phyloP scores from a whole-genome alignment of 2,113 vertebrate genomes.

The Struthio camelus region DNA sequence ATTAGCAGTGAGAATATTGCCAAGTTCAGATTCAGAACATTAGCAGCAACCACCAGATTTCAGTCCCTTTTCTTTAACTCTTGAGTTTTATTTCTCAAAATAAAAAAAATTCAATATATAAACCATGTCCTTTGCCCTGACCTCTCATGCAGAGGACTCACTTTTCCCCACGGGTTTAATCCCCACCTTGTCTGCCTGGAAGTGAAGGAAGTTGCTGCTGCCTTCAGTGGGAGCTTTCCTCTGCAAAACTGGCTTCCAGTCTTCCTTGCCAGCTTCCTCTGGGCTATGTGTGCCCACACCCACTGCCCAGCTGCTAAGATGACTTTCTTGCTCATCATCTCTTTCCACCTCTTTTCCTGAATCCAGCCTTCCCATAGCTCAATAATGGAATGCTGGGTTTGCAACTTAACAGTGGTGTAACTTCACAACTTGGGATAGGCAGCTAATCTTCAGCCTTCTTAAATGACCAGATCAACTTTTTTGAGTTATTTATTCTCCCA shows the following conservation, averaged over 20 bases:
- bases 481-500: neutral
- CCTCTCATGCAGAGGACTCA: neutral
- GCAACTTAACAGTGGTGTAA: neutral
- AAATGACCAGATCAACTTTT: neutral
- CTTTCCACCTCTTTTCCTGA: neutral
- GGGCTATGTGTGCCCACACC: neutral
- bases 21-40: neutral
- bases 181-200: neutral
- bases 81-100: neutral
- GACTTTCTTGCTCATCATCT: neutral
- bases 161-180: neutral
- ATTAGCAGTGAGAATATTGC: neutral
- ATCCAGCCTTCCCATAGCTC: neutral
- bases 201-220: neutral
- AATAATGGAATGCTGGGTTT: neutral
- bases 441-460: neutral
- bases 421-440: neutral
- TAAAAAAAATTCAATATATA: neutral
- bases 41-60: neutral
- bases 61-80: neutral
- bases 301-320: neutral
- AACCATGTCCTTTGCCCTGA: neutral
- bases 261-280: neutral
- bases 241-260: neutral
- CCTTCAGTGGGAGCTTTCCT: neutral